These are phyloP conservation scores for Eledone cirrhosa DNA, from an alignment of 2,888 invertebrate genomes.

Conservation along the genomic window DNA sequence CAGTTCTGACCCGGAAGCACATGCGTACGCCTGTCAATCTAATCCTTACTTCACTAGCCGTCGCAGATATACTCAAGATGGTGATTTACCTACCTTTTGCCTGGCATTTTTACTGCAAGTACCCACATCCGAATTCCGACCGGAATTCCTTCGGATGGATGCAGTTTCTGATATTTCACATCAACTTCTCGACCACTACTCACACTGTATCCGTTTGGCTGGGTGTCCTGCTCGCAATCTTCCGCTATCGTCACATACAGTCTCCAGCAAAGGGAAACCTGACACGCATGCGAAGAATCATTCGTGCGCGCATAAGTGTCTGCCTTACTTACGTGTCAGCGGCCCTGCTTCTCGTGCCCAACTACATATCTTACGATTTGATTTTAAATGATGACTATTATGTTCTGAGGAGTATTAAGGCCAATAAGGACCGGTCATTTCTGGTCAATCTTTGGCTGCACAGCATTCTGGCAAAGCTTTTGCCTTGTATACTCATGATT, in stretches of 20 bases:
- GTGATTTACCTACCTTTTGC: slow-evolving; percentile 88
- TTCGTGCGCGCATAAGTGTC: slow-evolving; percentile 79
- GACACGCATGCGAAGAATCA: slow-evolving; percentile 50
- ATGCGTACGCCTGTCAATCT: slow-evolving; percentile 90
- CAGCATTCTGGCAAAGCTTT: slow-evolving; percentile 88
- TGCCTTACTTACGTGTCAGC: slow-evolving; percentile 85
- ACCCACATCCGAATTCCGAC: slow-evolving; percentile 43
- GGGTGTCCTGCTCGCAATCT: slow-evolving; percentile 89
- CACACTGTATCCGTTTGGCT: slow-evolving; percentile 93
- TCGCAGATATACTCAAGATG: slow-evolving; percentile 94
- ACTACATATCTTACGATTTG: slow-evolving; percentile 82
- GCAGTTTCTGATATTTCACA: slow-evolving; percentile 75
- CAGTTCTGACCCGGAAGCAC: slow-evolving; percentile 82
- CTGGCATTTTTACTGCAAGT: slow-evolving; percentile 71
- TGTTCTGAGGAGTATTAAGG: slow-evolving; percentile 46
- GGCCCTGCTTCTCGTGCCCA: slow-evolving; percentile 82
- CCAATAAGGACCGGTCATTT: slow-evolving; percentile 43
- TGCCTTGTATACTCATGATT: slow-evolving; percentile 87
- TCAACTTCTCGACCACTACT: slow-evolving; percentile 86
- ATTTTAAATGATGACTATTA: slow-evolving; percentile 41
- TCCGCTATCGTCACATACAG: slow-evolving; percentile 75
- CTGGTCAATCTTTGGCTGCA: slow-evolving; percentile 84
- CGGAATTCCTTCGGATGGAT: slow-evolving; percentile 64
- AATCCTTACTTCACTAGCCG: slow-evolving; percentile 83
- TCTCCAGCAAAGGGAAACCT: slow-evolving; percentile 80